Conservation (phyloP, 2,888 invertebrate genomes). For the Diabrotica balteata region DNA sequence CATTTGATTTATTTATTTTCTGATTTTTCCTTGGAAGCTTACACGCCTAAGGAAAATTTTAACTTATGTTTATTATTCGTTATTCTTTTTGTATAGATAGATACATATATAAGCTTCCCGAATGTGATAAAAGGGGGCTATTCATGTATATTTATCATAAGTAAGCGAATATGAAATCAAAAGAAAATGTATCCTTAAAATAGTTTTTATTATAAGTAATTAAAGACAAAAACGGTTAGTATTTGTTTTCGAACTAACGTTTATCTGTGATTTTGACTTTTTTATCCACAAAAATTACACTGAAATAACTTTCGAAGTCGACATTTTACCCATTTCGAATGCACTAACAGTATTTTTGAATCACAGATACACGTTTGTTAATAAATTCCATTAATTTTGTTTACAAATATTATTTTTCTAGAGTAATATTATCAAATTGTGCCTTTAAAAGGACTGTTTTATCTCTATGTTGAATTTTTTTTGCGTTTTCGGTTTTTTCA, state of each 20-base stretch:
- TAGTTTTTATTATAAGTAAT: constrained; percentile 7
- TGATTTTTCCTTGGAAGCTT: too few relatives aligned
- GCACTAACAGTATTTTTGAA: neutral
- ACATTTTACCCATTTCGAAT: neutral
- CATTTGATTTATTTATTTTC: too few relatives aligned
- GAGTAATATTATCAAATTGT: constrained; percentile 50
- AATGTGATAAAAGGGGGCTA: constrained; percentile 12
- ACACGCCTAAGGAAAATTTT: too few relatives aligned
- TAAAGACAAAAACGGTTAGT: too few relatives aligned
- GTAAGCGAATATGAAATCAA: constrained; percentile 9
- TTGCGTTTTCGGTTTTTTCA: constrained; percentile 38
- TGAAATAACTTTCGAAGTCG: too few relatives aligned
- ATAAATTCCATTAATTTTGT: constrained; percentile 4
- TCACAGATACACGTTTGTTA: constrained; percentile 16
- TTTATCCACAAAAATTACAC: too few relatives aligned
- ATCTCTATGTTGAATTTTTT: constrained; percentile 32
- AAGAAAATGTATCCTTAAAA: constrained; percentile 10
- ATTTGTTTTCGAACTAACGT: neutral
- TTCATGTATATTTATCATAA: constrained; percentile 13
- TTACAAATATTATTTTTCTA: constrained; percentile 24
- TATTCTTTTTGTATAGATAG: too few relatives aligned
- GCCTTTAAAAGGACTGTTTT: constrained; percentile 53
- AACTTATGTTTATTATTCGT: too few relatives aligned
- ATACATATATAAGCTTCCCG: neutral
- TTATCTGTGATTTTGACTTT: neutral